A percentile compares a stretch with the other conserved stretches of the same genome.
Conservation (phyloP, 2,797 vertebrate species). For the Rallus crepitans region DNA sequence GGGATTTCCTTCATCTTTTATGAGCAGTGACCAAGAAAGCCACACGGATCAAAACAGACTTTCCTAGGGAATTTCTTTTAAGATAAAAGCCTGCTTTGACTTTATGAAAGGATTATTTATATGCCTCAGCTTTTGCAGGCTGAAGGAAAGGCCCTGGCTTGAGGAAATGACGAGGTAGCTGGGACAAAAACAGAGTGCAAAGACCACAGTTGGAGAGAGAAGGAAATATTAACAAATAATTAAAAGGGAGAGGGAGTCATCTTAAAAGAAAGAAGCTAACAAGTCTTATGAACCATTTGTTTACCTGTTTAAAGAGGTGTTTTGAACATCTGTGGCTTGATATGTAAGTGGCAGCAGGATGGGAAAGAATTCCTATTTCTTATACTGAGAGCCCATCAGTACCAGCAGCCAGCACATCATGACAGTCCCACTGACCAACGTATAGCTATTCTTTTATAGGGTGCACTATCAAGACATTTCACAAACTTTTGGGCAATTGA, state of each 20-base stretch:
- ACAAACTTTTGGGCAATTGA: background rate
- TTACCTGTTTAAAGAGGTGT: background rate
- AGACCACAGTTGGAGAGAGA: background rate
- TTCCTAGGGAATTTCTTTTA: background rate
- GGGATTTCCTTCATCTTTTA: background rate
- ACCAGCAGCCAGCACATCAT: accelerated
- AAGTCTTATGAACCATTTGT: background rate
- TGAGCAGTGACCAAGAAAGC: background rate
- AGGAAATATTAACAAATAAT: background rate
- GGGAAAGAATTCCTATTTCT: background rate
- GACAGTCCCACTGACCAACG: background rate
- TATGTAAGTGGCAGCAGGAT: background rate
- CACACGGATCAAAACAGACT: background rate
- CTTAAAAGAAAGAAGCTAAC: background rate
- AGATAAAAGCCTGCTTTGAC: background rate
- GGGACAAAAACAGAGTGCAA: background rate
- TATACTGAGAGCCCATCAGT: background rate
- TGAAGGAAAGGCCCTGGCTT: background rate
- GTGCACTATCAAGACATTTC: background rate
- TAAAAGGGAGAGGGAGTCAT: background rate
- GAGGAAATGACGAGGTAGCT: background rate
- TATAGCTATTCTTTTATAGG: accelerated
- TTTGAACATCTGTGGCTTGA: background rate
- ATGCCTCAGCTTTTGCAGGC: background rate
- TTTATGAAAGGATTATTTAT: background rate